Percentiles rank a stretch among this genome's conserved stretches.
phyloP scores from a whole-genome alignment of 2,888 invertebrate species.

The Galerucella pusilla region DNA sequence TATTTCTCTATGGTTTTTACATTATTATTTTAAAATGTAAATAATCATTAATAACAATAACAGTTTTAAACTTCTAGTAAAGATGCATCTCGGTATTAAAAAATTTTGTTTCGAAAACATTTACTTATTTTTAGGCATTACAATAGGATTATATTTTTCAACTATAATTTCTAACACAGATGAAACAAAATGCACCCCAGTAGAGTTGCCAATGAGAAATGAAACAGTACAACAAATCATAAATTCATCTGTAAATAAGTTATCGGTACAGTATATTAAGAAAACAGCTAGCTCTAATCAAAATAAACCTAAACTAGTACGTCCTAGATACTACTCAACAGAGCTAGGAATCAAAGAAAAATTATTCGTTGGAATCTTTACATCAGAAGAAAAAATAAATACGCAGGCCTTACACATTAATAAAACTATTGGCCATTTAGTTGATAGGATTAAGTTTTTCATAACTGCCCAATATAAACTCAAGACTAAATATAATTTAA shows the following conservation, averaged over 20 bases:
- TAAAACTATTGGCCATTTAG: conserved; percentile 84
- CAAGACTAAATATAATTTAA: conserved; percentile 60
- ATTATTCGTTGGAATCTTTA: conserved; percentile 87
- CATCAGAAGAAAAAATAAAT: conserved; percentile 78
- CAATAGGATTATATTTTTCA: conserved; percentile 57
- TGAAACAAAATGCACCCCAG: conserved; percentile 7
- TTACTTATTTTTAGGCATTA: conserved; percentile 55
- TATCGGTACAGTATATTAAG: conserved; percentile 47
- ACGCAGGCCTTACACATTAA: conserved; percentile 86
- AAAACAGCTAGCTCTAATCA: conserved; percentile 42
- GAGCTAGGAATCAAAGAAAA: conserved; percentile 94
- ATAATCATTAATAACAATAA: background rate
- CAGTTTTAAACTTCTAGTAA: background rate
- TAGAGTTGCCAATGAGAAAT: conserved; percentile 38
- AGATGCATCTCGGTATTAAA: conserved; percentile 32
- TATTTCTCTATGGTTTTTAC: background rate
- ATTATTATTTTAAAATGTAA: background rate
- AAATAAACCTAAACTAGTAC: conserved; percentile 70
- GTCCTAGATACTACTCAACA: conserved; percentile 94
- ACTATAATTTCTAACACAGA: conserved; percentile 45
- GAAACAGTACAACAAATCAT: conserved; percentile 50
- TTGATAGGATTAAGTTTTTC: conserved; percentile 78
- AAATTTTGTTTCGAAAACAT: conserved; percentile 53
- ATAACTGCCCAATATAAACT: conserved; percentile 64
- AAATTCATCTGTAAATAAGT: conserved; percentile 49